Conservation (phyloP, 2,888 invertebrate species). For the Salticus scenicus region DNA sequence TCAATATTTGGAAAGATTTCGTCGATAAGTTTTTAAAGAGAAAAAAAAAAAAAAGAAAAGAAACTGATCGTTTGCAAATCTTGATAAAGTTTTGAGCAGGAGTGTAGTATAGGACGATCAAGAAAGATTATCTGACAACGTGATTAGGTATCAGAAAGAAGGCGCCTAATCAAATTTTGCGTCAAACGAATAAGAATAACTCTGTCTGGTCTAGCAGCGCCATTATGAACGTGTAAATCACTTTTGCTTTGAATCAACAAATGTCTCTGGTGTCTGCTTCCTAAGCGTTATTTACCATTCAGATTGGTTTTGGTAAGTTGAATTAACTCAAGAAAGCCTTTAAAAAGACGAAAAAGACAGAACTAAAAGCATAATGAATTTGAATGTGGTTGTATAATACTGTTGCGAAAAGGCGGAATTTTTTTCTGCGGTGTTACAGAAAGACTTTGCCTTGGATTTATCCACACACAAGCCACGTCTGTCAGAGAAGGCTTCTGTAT, state of each 20-base stretch:
- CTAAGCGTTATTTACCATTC: not conserved
- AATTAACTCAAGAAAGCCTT: not conserved
- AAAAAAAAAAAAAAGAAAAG: no score
- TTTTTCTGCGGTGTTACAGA: no score
- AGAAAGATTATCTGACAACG: no score
- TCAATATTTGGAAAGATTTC: no score
- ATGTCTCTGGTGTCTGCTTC: not conserved
- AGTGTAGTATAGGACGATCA: no score
- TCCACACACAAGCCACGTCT: not conserved
- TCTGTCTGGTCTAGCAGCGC: not conserved
- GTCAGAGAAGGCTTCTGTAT: no score
- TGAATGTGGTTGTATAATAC: no score
- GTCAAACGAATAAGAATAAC: not conserved
- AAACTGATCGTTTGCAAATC: no score
- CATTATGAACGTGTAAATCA: constrained; percentile 1
- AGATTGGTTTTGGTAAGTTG: not conserved
- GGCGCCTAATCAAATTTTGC: not conserved
- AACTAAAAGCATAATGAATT: not conserved
- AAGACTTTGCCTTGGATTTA: not conserved
- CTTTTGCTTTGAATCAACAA: not conserved
- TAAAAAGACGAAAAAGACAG: not conserved
- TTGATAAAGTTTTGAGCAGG: no score
- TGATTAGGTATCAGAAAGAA: no score
- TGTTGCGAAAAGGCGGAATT: no score
- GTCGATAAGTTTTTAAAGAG: no score